Conservation (phyloP, 2,113 vertebrate genomes). For the Sula dactylatra region DNA sequence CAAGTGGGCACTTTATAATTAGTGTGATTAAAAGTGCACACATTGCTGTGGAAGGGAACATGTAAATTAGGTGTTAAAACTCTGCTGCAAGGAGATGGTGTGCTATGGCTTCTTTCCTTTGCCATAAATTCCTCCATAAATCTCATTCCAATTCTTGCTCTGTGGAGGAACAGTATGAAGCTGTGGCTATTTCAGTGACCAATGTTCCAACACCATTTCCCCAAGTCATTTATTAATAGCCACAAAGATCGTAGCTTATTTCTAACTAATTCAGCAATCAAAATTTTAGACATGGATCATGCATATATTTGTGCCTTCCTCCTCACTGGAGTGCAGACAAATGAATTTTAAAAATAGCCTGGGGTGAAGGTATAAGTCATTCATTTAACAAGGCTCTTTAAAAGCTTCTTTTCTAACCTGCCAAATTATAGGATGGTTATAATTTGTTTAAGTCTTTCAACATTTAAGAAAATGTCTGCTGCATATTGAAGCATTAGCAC, state of each 20-base stretch:
- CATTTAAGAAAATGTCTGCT: not conserved
- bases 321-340: not conserved
- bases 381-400: constrained; percentile 16
- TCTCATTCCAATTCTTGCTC: not conserved
- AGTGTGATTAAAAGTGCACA: not conserved
- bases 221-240: not conserved
- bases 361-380: constrained; percentile 25
- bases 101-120: not conserved
- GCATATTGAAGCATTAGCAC: not conserved
- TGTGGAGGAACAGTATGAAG: not conserved
- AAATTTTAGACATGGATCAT: not conserved
- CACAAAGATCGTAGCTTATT: not conserved
- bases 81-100: not conserved
- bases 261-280: not conserved
- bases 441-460: constrained; percentile 43
- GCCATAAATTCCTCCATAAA: not conserved
- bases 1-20: not conserved
- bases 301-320: not conserved
- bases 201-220: not conserved
- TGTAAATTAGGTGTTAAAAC: not conserved
- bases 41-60: not conserved
- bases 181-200: not conserved
- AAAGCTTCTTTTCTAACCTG: constrained; percentile 35
- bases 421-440: constrained; percentile 6
- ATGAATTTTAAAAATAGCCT: constrained; percentile 36